These are phyloP conservation scores for Glandiceps talaboti DNA, from an alignment of 53 echinoderm and acorn worm species.

Conservation along the genomic window DNA sequence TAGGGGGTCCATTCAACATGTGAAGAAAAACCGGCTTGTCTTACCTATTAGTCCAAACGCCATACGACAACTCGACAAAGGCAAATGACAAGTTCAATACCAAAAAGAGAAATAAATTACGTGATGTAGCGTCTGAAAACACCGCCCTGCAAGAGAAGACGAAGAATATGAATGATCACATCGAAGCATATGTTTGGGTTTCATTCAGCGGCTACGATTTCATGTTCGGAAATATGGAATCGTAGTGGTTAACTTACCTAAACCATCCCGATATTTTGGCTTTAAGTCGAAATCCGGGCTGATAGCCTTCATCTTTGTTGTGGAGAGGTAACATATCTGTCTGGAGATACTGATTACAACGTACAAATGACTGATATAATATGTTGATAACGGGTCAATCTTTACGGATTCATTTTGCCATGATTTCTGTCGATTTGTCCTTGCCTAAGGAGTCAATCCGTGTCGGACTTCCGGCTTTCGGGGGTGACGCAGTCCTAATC, in stretches of 20 bases:
- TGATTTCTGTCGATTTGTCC: neutral
- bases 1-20: too few relatives aligned
- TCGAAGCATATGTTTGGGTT: neutral
- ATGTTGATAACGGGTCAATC: too few relatives aligned
- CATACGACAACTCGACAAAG: conserved; percentile 88
- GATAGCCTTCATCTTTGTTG: conserved; percentile 53
- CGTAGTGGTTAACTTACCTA: conserved; percentile 30
- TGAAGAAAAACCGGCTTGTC: neutral
- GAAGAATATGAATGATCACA: neutral
- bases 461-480: neutral
- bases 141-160: conserved; percentile 44
- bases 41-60: conserved; percentile 96
- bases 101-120: conserved; percentile 87
- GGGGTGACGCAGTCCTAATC: neutral
- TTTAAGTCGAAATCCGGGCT: conserved; percentile 45
- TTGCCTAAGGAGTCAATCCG: neutral
- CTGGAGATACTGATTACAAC: too few relatives aligned
- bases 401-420: neutral
- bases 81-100: conserved; percentile 93
- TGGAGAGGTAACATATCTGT: conserved; percentile 60
- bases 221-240: neutral
- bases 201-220: neutral
- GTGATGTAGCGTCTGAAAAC: conserved; percentile 75
- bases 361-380: neutral
- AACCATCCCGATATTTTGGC: conserved; percentile 63